Evolutionary conservation across 2,797 vertebrate genomes (phyloP), one percentile per base, ranked within the genome.

Genomic region (Setipinna tenuifilis): DNA sequence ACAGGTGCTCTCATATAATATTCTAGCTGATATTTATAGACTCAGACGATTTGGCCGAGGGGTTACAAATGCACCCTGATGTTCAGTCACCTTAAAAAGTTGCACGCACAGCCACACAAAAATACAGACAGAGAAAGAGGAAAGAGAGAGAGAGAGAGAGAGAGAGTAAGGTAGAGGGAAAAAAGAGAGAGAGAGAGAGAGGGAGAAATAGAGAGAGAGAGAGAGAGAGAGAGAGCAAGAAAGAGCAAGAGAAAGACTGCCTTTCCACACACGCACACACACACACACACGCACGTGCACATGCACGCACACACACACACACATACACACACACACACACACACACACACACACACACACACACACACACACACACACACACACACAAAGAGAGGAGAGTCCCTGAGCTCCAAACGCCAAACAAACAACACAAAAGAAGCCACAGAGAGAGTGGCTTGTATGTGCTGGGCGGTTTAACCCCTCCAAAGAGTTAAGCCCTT

Each of bases 271-370:
- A 44, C 3, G 41, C 35, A 3, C 58, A 46, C 59, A 35, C 31
- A 48, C 57, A 44, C n/a, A 83, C 58, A 31, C 82, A 54, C 86
- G 83, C 88, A 86, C 85, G 85, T 50, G 61, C 31, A 25, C 78
- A 82, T 57, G 28, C 84, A 82, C 54, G 35, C 85, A 82, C 85
- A 78, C 61, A 78, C 62, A 68, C 75, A 84, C 28, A 31, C 86
- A 48, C 83, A 58, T 80, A 75, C 83, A 61, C 81, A 84, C 54
- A 21, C 65, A 85, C 31, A n/a, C 83, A 78, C 65, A 78, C 23
- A 19, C 65, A 80, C 68, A 80, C 68, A 84, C 68, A 48, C 25
- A 35, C 75, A 61, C 14, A 25, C 68, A 58, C 23, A 80, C 48
- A 78, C 19, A 25, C 46, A 78, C 19, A n/a, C 17, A 44, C 12